Evolutionary conservation across 2,113 vertebrate genomes (phyloP), one percentile per base, ranked within the genome.

Genomic region (Origma solitaria): DNA sequence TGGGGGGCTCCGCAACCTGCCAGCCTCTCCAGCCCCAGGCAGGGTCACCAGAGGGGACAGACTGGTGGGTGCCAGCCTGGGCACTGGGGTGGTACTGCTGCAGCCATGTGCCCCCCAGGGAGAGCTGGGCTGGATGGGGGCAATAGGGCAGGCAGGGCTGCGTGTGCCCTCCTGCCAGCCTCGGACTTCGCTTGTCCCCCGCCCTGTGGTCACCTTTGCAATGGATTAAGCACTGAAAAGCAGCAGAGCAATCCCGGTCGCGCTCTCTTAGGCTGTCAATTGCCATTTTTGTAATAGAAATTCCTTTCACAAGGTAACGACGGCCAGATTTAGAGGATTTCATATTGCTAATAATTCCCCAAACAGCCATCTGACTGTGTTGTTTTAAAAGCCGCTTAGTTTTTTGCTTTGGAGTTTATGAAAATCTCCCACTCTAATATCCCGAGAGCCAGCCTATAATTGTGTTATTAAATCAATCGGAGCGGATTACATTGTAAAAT

Each of bases 381-480:
- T 97, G 94, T 97, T 97, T 97, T 96, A 97, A 97, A 97, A 97
- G 97, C 96, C 94, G 96, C 94, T 97, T 97, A 96, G 95, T 97
- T 97, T 97, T 97, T 96, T 95, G 91, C 96, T 98, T 98, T 98
- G 98, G 98, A 98, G 98, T 99, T 98, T 98, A 99, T 99, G 98
- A 99, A 97, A 99, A 98, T 98, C 98, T 97, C 97, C 97, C 96
- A 92, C 96, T 97, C 98, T 98, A 99, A 98, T 98, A 98, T 98
- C 98, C 98, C 98, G 97, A 95, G 96, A 97, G 98, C 97, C 97
- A 97, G 97, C 97, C 97, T 98, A 98, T 98, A 98, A 98, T 98
- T 97, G 98, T 98, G 97, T 98, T 99, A 99, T 99, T 98, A 98
- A 99, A 99, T 99, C 99, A 99, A 98, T 98, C 97, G 97, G 96